phyloP scores from a whole-genome alignment of 2,888 invertebrate genomes.

The Capitulum mitella region DNA sequence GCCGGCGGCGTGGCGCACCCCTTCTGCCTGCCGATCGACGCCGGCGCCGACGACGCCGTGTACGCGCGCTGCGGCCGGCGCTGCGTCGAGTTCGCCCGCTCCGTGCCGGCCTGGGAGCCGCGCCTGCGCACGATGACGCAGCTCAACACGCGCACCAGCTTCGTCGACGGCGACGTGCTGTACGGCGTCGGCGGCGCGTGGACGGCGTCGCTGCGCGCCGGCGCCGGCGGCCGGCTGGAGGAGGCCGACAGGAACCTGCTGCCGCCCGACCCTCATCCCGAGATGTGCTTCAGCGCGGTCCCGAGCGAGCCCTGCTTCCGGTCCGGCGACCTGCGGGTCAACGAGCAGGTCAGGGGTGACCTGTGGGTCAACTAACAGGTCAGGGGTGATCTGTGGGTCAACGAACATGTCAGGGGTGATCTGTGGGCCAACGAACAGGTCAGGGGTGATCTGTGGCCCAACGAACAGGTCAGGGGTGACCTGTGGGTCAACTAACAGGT shows the following conservation, averaged over 20 bases:
- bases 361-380: no score
- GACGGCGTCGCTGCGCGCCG: conserved; percentile 57
- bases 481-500: no score
- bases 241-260: conserved; percentile 32
- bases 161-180: conserved; percentile 1
- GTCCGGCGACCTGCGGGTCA: conserved; percentile 68
- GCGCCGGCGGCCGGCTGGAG: conserved; percentile 41
- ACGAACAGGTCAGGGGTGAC: conserved; percentile 53
- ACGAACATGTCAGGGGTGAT: conserved; percentile 53
- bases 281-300: conserved; percentile 53
- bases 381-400: conserved; percentile 58
- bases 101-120: background rate
- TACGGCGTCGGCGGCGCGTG: conserved; percentile 46
- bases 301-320: conserved; percentile 57
- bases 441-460: conserved; percentile 58
- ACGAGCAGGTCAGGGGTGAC: conserved; percentile 53
- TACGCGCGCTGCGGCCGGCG: background rate
- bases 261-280: conserved; percentile 40
- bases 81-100: conserved; percentile 1
- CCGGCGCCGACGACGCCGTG: background rate
- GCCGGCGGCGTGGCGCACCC: background rate
- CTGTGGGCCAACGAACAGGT: no score
- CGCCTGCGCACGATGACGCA: background rate
- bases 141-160: conserved; percentile 1
- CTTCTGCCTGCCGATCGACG: conserved; percentile 8